Evolutionary conservation across 2,113 vertebrate species (phyloP).

Genomic region (Nycticebus coucang): DNA sequence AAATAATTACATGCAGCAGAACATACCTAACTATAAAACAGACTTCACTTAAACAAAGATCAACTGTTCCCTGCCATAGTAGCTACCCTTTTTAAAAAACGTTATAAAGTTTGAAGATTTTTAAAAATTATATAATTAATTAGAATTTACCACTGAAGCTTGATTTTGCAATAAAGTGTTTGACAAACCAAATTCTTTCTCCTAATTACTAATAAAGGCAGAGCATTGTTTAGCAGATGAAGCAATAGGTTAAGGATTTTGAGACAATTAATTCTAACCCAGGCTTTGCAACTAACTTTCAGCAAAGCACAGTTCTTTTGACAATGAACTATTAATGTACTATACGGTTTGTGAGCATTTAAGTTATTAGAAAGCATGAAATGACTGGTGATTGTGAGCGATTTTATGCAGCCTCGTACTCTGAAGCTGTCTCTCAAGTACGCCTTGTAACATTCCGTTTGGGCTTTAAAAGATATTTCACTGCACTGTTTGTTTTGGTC

Average conservation of each 20-base stretch:
- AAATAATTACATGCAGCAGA: conserved; percentile 23
- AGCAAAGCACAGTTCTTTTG: neutral
- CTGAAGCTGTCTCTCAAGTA: neutral
- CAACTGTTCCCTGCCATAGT: neutral
- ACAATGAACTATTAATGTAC: neutral
- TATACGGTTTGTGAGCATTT: neutral
- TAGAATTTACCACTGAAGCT: conserved; percentile 51
- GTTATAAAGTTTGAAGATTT: neutral
- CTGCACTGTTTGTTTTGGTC: neutral
- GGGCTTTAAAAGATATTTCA: neutral
- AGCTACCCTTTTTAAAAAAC: neutral
- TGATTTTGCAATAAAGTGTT: neutral
- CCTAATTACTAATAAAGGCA: conserved; percentile 56
- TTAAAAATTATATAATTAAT: conserved; percentile 36
- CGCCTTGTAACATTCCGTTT: neutral
- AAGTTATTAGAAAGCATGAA: neutral
- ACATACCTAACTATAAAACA: neutral
- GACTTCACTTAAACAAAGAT: neutral
- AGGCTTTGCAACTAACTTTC: conserved; percentile 8
- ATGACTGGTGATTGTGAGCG: neutral
- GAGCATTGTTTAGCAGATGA: neutral
- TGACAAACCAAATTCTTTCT: conserved; percentile 52
- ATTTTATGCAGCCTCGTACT: neutral
- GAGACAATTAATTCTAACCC: conserved; percentile 54
- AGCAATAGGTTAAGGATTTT: neutral